Evolutionary conservation across 2,797 vertebrate species (phyloP), one percentile per base, ranked within the genome.

Genomic region (Dermochelys coriacea): DNA sequence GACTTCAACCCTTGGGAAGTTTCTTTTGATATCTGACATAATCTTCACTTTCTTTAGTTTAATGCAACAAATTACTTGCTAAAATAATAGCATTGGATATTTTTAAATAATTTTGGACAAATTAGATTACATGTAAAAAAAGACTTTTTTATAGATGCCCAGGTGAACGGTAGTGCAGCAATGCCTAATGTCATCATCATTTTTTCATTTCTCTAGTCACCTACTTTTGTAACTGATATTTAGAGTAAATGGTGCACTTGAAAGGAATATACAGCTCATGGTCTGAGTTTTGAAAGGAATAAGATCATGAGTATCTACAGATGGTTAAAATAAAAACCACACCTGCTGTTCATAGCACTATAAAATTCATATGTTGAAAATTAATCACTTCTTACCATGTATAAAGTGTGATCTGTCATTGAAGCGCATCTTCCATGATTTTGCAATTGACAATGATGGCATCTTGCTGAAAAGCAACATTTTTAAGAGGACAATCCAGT

Each of bases 41-140:
- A 97, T 96, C 96, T 94, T 88, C 82, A 84, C 37, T 91, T 97
- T 96, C 93, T 97, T 96, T 88, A 88, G 95, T 91, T 93, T 97
- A 96, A 96, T 96, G 96, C 94, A 95, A 97, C 95, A 97, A 97
- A 97, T 97, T 95, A 93, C 95, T 97, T 96, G 90, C 93, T 96
- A 94, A 97, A 96, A 94, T 68, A 68, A 37, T 95, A 96, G 89
- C 86, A 80, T 86, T 94, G 95, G 80, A 95, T 96, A 97, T 97
- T 97, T 97, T 95, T 87, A 34, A 97, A 96, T 96, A 97, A 95
- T 96, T 96, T 93, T 96, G 91, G 93, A 95, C 93, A 97, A 96
- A 97, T 94, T 97, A 87, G 93, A 90, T 94, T 95, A 93, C 91
- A 94, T 82, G 93, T 95, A 96, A 96, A 96, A 96, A 90, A 89